Percentiles rank a stretch among this genome's conserved stretches.
phyloP scores from a whole-genome alignment of 1,140 invertebrate species.

The Streblospio benedicti region DNA sequence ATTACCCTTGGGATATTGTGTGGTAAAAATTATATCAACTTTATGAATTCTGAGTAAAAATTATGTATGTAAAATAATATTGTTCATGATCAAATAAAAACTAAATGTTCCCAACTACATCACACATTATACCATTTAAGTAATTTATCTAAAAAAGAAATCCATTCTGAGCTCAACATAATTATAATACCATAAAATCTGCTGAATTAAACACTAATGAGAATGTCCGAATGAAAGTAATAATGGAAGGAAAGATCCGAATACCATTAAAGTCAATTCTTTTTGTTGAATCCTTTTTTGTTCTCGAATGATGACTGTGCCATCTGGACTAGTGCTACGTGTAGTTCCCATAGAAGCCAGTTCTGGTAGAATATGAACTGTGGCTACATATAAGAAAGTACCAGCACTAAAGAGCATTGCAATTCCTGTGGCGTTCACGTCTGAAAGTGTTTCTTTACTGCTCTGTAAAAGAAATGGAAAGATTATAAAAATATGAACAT shows the following conservation, averaged over 20 bases:
- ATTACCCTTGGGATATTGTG: no score
- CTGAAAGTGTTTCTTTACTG: conserved; percentile 54
- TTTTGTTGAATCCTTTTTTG: conserved; percentile 59
- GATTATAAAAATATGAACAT: not conserved
- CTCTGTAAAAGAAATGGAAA: conserved; percentile 38
- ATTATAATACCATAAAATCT: no score
- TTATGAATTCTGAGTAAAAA: no score
- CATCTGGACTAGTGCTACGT: conserved; percentile 41
- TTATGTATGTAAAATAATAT: no score
- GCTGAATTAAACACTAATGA: no score
- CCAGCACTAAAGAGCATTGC: conserved; percentile 98
- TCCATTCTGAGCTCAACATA: no score
- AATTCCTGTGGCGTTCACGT: conserved; percentile 83
- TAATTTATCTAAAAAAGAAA: no score
- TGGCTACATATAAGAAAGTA: conserved; percentile 96
- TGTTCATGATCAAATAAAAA: no score
- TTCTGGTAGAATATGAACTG: conserved; percentile 94
- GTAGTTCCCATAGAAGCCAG: conserved; percentile 48
- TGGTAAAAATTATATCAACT: no score
- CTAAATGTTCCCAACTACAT: no score
- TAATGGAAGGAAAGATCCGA: conserved; percentile 76
- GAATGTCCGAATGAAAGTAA: conserved; percentile 84
- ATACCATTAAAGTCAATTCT: conserved; percentile 73
- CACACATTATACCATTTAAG: no score
- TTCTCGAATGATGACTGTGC: conserved; percentile 47